Percentiles rank a stretch among this genome's conserved stretches.
phyloP scores from a whole-genome alignment of 2,113 vertebrate genomes.

The Nibea albiflora region DNA sequence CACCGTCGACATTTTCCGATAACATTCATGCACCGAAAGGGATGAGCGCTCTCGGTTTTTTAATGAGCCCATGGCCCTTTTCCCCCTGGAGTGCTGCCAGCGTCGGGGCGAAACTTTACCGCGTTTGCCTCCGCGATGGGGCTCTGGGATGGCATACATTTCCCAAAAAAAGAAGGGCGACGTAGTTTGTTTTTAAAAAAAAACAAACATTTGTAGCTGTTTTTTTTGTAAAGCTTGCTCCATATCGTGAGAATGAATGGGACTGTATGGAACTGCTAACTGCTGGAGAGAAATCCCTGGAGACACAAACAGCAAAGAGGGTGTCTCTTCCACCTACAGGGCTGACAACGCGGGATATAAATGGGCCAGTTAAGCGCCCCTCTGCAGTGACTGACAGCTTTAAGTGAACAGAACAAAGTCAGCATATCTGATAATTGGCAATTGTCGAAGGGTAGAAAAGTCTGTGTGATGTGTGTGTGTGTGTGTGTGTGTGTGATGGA shows the following conservation, averaged over 20 bases:
- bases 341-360: conserved; percentile 33
- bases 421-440: conserved; percentile 74
- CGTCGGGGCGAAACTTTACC: neutral
- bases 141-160: neutral
- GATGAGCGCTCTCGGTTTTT: neutral
- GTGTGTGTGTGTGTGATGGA: conserved; percentile 15
- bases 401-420: conserved; percentile 53
- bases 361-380: conserved; percentile 38
- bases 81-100: neutral
- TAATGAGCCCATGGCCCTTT: neutral
- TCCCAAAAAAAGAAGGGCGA: neutral
- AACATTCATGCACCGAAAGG: neutral
- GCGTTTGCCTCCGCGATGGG: neutral
- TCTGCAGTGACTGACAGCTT: conserved; percentile 61
- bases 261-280: neutral
- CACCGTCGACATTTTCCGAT: neutral
- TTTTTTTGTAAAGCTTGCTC: neutral
- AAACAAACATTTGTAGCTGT: neutral
- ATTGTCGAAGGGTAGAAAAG: conserved; percentile 30
- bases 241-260: neutral
- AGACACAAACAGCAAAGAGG: neutral
- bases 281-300: neutral
- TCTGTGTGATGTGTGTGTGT: neutral
- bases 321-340: neutral
- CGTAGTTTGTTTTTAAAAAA: neutral